Evolutionary conservation across 1,140 invertebrate genomes (phyloP).

Genomic region (Diachasmimorpha longicaudata): DNA sequence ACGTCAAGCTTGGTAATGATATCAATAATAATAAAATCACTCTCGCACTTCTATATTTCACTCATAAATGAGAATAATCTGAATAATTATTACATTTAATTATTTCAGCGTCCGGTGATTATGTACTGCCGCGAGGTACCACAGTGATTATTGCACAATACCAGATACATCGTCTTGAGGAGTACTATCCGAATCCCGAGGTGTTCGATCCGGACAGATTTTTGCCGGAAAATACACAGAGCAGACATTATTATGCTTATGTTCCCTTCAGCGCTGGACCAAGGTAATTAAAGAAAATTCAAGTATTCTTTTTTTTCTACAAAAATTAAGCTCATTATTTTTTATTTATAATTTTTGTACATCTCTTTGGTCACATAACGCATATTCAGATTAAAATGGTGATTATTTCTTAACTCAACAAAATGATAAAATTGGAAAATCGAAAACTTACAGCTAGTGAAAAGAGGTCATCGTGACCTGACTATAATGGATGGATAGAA

Average conservation of each 20-base stretch:
- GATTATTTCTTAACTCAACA: no score
- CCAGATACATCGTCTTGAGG: slow-evolving; percentile 77
- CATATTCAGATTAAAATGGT: no score
- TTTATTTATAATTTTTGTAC: not conserved
- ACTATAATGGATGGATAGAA: no score
- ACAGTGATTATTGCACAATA: slow-evolving; percentile 74
- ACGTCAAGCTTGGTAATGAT: slow-evolving; percentile 71
- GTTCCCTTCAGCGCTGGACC: slow-evolving; percentile 91
- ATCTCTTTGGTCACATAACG: no score
- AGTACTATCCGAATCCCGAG: slow-evolving; percentile 83
- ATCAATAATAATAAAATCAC: slow-evolving; percentile 18
- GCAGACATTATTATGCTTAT: slow-evolving; percentile 84
- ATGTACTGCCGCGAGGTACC: slow-evolving; percentile 69
- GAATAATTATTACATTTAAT: slow-evolving; percentile 19
- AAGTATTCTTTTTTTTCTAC: not conserved
- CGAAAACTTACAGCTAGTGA: no score
- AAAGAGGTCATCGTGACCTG: no score
- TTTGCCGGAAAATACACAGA: slow-evolving; percentile 79
- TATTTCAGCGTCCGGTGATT: slow-evolving; percentile 62
- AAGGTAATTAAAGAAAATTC: slow-evolving; percentile 65
- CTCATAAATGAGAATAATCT: not conserved
- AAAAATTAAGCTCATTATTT: not conserved
- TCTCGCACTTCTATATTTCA: slow-evolving; percentile 2
- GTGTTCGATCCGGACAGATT: slow-evolving; percentile 92
- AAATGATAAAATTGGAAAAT: no score